These are phyloP conservation scores for Chondrilla cf. caribensis DNA, from an alignment of 37 sponge, comb jelly and placozoan species.

Conservation along the genomic window DNA sequence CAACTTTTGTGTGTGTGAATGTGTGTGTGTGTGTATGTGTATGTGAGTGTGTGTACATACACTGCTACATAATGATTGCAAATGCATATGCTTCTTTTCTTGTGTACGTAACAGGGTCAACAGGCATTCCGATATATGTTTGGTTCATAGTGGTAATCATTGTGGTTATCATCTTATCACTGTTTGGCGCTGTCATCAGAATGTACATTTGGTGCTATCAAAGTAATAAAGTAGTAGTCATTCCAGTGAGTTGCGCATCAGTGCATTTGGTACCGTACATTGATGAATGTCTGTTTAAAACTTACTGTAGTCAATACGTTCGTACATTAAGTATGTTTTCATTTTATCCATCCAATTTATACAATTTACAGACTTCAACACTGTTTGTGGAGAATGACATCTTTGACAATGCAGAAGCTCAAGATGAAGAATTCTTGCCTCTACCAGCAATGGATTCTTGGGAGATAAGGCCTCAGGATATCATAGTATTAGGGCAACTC, in stretches of 20 bases:
- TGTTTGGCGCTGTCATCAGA: not conserved
- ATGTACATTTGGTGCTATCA: not conserved
- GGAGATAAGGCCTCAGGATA: constrained; percentile 43
- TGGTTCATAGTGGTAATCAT: not conserved
- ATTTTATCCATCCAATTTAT: too few relatives aligned
- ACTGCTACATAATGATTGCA: too few relatives aligned
- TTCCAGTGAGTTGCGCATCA: constrained; percentile 16
- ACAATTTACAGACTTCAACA: too few relatives aligned
- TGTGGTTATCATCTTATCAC: not conserved
- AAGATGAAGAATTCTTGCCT: not conserved
- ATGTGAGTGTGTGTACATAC: too few relatives aligned
- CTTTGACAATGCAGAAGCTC: not conserved
- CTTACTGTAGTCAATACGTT: too few relatives aligned
- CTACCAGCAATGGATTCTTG: constrained; percentile 43
- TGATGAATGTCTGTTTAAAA: too few relatives aligned
- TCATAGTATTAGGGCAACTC: constrained; percentile 29
- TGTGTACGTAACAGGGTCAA: too few relatives aligned
- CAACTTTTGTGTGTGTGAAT: too few relatives aligned
- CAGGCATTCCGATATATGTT: not conserved
- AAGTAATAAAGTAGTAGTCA: constrained; percentile 5
- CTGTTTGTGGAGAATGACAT: constrained; percentile 18
- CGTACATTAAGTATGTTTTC: too few relatives aligned
- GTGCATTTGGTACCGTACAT: too few relatives aligned
- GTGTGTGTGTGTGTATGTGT: too few relatives aligned
- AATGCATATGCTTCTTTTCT: too few relatives aligned